Evolutionary conservation across 2,888 invertebrate species (phyloP).

Genomic region (Drosophila neoperkinsi): DNA sequence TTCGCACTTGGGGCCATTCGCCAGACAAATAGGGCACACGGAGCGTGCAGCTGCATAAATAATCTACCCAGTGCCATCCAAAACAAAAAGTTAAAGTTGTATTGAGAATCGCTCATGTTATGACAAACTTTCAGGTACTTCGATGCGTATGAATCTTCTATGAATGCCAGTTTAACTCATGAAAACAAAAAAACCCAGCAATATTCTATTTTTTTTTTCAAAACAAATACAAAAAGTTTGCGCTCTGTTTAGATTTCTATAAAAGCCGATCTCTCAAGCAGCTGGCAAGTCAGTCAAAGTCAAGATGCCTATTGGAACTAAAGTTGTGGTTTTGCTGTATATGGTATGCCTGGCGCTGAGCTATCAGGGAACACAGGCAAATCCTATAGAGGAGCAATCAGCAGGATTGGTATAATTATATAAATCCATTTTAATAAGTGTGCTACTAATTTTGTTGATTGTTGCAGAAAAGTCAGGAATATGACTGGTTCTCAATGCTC

Average conservation of each 20-base stretch:
- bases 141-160: conserved; percentile 12
- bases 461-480: conserved; percentile 39
- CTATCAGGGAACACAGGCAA: conserved; percentile 19
- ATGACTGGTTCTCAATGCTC: conserved; percentile 44
- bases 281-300: conserved; percentile 39
- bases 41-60: conserved; percentile 81
- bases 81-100: conserved; percentile 16
- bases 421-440: neutral
- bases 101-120: conserved; percentile 29
- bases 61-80: conserved; percentile 8
- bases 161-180: conserved; percentile 4
- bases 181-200: conserved; percentile 18
- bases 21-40: conserved; percentile 58
- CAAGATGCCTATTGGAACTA: conserved; percentile 52
- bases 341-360: conserved; percentile 33
- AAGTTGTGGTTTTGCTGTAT: conserved; percentile 31
- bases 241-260: conserved; percentile 37
- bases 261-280: conserved; percentile 38
- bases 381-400: conserved; percentile 16
- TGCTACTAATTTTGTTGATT: neutral
- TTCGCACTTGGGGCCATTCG: conserved; percentile 39
- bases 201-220: conserved; percentile 18
- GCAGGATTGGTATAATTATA: conserved; percentile 23
- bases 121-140: conserved; percentile 12
- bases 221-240: conserved; percentile 14